phyloP scores from a whole-genome alignment of 2,797 vertebrate species.

The Myripristis murdjan region DNA sequence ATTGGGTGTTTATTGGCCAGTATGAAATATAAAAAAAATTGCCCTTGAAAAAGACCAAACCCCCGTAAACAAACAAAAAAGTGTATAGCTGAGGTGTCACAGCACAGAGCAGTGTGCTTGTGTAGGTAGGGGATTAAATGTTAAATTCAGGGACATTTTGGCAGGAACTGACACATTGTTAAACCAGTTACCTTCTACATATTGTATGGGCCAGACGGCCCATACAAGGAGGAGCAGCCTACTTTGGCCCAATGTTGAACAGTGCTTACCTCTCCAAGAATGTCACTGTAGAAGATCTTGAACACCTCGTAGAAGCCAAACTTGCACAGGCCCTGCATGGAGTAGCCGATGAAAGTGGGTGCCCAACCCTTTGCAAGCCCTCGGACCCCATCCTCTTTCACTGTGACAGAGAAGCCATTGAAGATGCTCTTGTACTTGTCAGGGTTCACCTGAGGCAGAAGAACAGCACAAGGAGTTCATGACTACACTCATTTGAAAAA shows the following conservation, averaged over 20 bases:
- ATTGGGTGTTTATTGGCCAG: too few species aligned
- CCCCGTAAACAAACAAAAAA: too few species aligned
- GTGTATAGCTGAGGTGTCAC: too few species aligned
- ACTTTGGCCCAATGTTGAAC: not conserved
- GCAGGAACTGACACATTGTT: not conserved
- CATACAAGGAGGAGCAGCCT: not conserved
- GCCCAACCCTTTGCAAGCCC: slow-evolving; percentile 98
- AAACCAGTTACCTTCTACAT: too few species aligned
- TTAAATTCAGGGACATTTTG: not conserved
- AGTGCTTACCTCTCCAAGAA: slow-evolving; percentile 87
- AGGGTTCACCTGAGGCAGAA: slow-evolving; percentile 89
- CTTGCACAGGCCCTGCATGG: slow-evolving; percentile 98
- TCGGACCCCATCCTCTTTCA: slow-evolving; percentile 93
- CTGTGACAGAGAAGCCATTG: slow-evolving; percentile 92
- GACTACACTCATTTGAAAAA: too few species aligned
- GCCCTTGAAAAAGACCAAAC: too few species aligned
- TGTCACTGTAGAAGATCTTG: slow-evolving; percentile 93
- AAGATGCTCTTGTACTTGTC: slow-evolving; percentile 96
- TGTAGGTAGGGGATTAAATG: too few species aligned
- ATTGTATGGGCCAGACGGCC: too few species aligned
- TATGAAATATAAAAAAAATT: not conserved
- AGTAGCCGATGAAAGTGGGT: slow-evolving; percentile 97
- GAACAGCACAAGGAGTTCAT: too few species aligned
- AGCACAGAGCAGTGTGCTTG: too few species aligned
- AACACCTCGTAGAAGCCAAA: slow-evolving; percentile 99